Evolutionary conservation across 2,113 vertebrate species (phyloP).

Genomic region (Microtus pennsylvanicus): DNA sequence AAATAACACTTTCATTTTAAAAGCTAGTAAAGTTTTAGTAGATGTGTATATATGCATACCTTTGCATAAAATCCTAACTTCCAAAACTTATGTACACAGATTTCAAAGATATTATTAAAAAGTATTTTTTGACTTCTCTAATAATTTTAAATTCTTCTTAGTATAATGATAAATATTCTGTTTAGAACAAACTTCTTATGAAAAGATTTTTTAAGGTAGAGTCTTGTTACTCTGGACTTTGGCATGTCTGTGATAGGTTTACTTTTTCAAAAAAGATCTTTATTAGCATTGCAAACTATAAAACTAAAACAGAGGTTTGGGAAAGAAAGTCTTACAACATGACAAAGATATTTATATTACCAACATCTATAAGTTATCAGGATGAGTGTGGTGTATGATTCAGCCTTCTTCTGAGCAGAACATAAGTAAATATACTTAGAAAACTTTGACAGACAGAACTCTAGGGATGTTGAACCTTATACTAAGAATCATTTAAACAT

Average conservation of each 20-base stretch:
- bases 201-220: neutral
- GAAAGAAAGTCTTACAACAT: neutral
- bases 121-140: neutral
- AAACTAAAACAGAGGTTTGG: neutral
- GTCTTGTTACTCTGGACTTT: neutral
- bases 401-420: neutral
- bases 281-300: neutral
- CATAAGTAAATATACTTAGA: neutral
- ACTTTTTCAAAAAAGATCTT: neutral
- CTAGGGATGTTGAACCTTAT: neutral
- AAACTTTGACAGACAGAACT: neutral
- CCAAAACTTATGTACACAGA: neutral
- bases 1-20: constrained; percentile 85
- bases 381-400: neutral
- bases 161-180: neutral
- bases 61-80: neutral
- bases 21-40: constrained; percentile 30
- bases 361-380: neutral
- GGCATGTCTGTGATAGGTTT: neutral
- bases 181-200: neutral
- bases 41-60: neutral
- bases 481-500: neutral
- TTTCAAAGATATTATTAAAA: neutral
- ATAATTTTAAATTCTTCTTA: constrained; percentile 9
- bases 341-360: neutral